Evolutionary conservation across 1,140 invertebrate species (phyloP).

Genomic region (Periplaneta americana): DNA sequence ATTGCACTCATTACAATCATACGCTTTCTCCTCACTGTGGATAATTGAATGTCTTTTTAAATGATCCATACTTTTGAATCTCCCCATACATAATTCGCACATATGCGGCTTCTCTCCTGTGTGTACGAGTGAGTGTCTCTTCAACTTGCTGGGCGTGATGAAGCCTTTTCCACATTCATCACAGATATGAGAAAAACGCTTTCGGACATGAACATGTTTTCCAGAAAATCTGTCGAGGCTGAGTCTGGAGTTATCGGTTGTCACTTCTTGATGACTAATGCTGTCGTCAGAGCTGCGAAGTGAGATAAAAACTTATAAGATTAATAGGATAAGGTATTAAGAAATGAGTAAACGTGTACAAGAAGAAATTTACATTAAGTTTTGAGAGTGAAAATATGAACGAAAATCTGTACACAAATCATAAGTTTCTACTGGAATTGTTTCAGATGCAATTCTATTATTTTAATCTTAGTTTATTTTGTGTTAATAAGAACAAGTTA

Average conservation of each 20-base stretch:
- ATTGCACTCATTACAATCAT: neutral
- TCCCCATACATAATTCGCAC: neutral
- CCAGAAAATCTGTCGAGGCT: neutral
- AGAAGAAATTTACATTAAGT: neutral
- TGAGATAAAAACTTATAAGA: neutral
- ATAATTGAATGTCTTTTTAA: neutral
- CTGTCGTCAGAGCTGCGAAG: neutral
- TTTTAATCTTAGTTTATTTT: neutral
- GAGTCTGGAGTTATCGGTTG: neutral
- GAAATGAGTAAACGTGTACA: neutral
- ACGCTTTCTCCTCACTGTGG: neutral
- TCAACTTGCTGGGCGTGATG: neutral
- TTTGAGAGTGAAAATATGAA: too few species aligned
- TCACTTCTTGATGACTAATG: neutral
- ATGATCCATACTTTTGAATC: neutral
- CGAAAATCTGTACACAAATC: too few species aligned
- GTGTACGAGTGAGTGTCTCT: neutral
- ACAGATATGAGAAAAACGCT: neutral
- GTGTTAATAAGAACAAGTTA: neutral
- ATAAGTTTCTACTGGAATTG: too few species aligned
- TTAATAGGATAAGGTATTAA: neutral
- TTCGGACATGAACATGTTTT: neutral
- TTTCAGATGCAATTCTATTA: too few species aligned
- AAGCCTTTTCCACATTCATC: neutral
- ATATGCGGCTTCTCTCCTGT: neutral